Evolutionary conservation across 2,888 invertebrate genomes (phyloP).

Genomic region (Exocentrus adspersus): DNA sequence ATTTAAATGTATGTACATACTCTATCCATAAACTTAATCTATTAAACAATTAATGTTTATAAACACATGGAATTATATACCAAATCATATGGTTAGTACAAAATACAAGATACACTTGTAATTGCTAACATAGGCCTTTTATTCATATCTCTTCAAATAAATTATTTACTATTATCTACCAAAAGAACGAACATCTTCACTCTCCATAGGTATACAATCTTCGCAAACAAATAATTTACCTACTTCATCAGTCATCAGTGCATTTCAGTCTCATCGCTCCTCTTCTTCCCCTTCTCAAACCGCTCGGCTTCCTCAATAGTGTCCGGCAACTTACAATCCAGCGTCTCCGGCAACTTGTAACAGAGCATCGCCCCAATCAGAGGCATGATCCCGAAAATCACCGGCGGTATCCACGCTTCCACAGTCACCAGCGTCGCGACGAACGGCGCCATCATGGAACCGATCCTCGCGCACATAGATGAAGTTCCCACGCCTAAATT

Average conservation of each 20-base stretch:
- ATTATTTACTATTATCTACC: too few species aligned
- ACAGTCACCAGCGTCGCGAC: slow-evolving; percentile 72
- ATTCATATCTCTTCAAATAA: too few species aligned
- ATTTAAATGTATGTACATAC: too few species aligned
- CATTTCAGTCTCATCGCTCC: slow-evolving; percentile 25
- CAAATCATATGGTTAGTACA: too few species aligned
- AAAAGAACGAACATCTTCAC: too few species aligned
- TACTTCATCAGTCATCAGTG: not conserved
- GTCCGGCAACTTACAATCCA: slow-evolving; percentile 79
- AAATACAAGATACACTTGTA: too few species aligned
- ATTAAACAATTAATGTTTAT: too few species aligned
- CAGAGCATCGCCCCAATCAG: slow-evolving; percentile 75
- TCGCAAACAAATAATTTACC: too few species aligned
- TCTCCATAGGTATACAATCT: too few species aligned
- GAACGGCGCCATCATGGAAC: slow-evolving; percentile 87
- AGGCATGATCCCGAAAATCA: slow-evolving; percentile 75
- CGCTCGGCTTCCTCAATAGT: slow-evolving; percentile 83
- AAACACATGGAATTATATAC: too few species aligned
- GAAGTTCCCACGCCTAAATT: slow-evolving; percentile 88
- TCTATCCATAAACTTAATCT: too few species aligned
- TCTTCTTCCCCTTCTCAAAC: slow-evolving; percentile 26
- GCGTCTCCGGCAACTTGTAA: slow-evolving; percentile 80
- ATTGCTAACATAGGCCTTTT: too few species aligned
- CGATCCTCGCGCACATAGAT: slow-evolving; percentile 86
- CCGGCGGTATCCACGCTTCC: slow-evolving; percentile 73